These are phyloP conservation scores for Loriculus beryllinus DNA, from an alignment of 2,797 vertebrate species.

Conservation along the genomic window DNA sequence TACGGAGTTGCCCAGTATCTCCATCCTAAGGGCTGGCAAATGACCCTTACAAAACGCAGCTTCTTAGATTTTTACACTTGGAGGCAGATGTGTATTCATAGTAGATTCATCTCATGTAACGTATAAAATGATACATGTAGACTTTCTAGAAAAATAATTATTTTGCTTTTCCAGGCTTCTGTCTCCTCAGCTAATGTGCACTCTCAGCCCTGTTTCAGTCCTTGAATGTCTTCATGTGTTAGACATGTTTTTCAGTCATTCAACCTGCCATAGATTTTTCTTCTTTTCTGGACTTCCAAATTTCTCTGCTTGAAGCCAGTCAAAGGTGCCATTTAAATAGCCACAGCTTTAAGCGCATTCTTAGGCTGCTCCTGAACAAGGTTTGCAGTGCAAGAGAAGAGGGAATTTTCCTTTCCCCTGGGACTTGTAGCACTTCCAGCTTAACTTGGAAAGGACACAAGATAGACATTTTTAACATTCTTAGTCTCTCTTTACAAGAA, in stretches of 20 bases:
- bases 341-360: background rate
- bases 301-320: background rate
- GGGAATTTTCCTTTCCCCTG: background rate
- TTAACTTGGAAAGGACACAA: constrained; percentile 24
- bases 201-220: background rate
- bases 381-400: background rate
- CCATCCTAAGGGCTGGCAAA: background rate
- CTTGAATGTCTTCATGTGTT: background rate
- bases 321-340: background rate
- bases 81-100: background rate
- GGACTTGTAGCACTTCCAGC: background rate
- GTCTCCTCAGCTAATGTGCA: background rate
- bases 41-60: background rate
- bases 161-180: background rate
- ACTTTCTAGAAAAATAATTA: background rate
- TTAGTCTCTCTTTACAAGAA: background rate
- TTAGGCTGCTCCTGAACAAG: background rate
- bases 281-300: background rate
- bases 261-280: background rate
- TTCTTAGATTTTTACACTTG: background rate
- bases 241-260: background rate
- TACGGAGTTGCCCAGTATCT: background rate
- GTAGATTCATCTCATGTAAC: background rate
- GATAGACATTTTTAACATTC: background rate
- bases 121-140: background rate